Percentiles rank a stretch among this genome's conserved stretches.
Conservation (phyloP, 1,140 invertebrate species). For the Bombus haemorrhoidalis region DNA sequence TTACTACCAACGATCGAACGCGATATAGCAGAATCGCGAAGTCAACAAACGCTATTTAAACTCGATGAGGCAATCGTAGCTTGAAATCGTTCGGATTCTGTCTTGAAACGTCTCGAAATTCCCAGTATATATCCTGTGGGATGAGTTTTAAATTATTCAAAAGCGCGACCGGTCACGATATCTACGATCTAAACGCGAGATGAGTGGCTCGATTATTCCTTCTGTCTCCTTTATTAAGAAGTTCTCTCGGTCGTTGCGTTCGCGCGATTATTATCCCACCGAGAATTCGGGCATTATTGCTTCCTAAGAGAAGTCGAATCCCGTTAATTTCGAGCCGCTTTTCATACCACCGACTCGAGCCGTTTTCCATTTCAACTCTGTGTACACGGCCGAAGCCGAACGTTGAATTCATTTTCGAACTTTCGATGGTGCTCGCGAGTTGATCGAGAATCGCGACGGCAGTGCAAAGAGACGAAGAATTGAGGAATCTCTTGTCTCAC, state of each 20-base stretch:
- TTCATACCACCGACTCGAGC: conserved; percentile 20
- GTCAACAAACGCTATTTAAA: neutral
- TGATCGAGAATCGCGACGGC: conserved; percentile 9
- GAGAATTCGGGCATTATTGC: conserved; percentile 34
- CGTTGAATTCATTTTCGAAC: conserved; percentile 32
- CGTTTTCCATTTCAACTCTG: conserved; percentile 33
- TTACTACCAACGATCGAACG: neutral
- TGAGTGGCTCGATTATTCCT: conserved; percentile 32
- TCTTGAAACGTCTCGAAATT: conserved; percentile 22
- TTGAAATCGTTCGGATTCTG: neutral
- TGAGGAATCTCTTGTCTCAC: neutral
- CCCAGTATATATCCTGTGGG: neutral
- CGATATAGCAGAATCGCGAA: neutral
- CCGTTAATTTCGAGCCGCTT: conserved; percentile 39
- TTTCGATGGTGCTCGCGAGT: neutral
- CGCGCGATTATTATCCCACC: conserved; percentile 21
- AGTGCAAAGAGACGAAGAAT: neutral
- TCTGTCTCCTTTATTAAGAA: conserved; percentile 23
- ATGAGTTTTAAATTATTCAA: conserved; percentile 45
- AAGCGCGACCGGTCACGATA: neutral
- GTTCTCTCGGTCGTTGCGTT: neutral
- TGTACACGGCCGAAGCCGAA: conserved; percentile 29
- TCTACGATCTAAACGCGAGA: conserved; percentile 16
- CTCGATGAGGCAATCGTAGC: neutral
- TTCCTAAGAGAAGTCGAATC: conserved; percentile 7